Base-by-base conservation (phyloP, 2,797 vertebrate species). In the Thunnus albacares region DNA sequence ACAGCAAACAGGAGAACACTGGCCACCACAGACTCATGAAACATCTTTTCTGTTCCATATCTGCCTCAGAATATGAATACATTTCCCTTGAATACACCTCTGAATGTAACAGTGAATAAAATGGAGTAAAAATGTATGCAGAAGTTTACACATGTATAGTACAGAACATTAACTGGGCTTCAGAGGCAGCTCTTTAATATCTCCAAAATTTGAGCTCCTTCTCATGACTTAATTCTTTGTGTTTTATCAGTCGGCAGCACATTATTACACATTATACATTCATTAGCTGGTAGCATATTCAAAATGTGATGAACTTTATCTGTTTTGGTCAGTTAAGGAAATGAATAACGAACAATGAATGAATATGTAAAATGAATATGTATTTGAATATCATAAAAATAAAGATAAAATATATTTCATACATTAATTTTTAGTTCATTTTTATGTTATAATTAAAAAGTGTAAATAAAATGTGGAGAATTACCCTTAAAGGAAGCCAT, bases 191-290 rank as follows among this genome's bases (percentile, higher is more conserved):
- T 62, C 49, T 77, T 55, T 70, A 20, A 63, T 77, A 68, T 45
- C 52, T 3, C 24, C 33, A 61, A 20, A 18, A 41, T 5, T 35
- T 49, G 28, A 18, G 22, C 24, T 69, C 2, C 33, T 18, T 45
- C 63, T 75, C 58, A 8, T 30, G 13, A 14, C 20, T 47, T 57
- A 26, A 14, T 22, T 71, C 58, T 77, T 71, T 80, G 60, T 78
- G 56, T 67, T 81, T 82, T 80, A 84, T 86, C 75, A 77, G 67
- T 20, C 35, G 20, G 38, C 47, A 57, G 57, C 55, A 58, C 57
- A 73, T 83, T 60, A 87, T 85, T 75, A 77, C 26, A 86, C 59
- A 68, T 82, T 41, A 53, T 81, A 70, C 65, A 69, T 56, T 53
- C 45, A 56, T 41, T 41, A 71, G 65, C 72, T 78, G 61, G 58